Conservation (phyloP, 2,888 invertebrate species). For the Lasioglossum pauxillum region DNA sequence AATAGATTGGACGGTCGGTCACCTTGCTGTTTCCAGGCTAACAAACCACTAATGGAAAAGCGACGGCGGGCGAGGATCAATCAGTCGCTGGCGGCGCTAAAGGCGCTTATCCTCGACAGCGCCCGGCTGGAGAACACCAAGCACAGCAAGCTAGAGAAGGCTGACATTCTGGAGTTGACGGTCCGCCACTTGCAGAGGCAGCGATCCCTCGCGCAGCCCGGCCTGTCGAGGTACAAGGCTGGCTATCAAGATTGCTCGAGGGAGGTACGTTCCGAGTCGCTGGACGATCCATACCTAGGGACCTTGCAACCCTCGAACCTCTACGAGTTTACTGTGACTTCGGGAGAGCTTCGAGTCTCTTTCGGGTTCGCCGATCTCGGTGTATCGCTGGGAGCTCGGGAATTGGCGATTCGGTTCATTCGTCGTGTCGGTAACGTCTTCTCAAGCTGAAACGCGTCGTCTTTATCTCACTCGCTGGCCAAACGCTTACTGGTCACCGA, state of each 20-base stretch:
- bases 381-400: background rate
- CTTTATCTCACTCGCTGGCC: background rate
- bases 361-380: background rate
- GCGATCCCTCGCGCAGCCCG: conserved; percentile 88
- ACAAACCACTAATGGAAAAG: conserved; percentile 93
- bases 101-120: conserved; percentile 90
- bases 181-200: conserved; percentile 92
- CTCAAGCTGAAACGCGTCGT: background rate
- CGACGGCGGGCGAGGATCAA: conserved; percentile 90
- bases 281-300: background rate
- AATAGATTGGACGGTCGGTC: conserved; percentile 5
- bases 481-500: background rate
- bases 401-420: background rate
- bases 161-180: conserved; percentile 93
- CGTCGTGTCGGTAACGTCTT: background rate
- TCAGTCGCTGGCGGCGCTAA: conserved; percentile 90
- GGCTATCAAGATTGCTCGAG: conserved; percentile 89
- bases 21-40: conserved; percentile 85
- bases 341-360: background rate
- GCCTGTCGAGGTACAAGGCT: conserved; percentile 88
- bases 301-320: background rate
- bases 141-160: conserved; percentile 94
- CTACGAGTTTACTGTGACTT: background rate
- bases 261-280: conserved; percentile 85
- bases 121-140: conserved; percentile 89